These are phyloP conservation scores for Erpetoichthys calabaricus DNA, from an alignment of 2,797 vertebrate genomes.

Conservation along the genomic window DNA sequence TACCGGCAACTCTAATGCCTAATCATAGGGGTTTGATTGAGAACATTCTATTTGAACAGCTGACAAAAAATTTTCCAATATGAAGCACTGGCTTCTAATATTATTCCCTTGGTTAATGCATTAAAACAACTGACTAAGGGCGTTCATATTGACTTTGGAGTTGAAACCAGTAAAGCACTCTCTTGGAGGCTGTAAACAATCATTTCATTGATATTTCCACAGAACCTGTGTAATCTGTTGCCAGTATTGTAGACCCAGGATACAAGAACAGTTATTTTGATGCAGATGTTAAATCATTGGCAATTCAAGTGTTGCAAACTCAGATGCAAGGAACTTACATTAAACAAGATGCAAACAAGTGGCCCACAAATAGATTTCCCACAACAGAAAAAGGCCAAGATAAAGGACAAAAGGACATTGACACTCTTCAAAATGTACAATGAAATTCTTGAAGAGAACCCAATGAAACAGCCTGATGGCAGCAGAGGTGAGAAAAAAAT, in stretches of 20 bases:
- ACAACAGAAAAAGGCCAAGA: too few species aligned
- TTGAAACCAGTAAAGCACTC: conserved; percentile 16
- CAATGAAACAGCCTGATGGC: too few species aligned
- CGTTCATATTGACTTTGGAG: conserved; percentile 9
- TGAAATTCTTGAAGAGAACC: too few species aligned
- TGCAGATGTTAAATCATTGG: conserved; percentile 8
- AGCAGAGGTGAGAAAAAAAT: too few species aligned
- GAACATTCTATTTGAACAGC: conserved; percentile 15
- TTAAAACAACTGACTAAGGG: conserved; percentile 13
- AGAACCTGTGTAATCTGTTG: conserved; percentile 7
- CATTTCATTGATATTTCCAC: conserved; percentile 1
- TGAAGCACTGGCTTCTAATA: conserved; percentile 12
- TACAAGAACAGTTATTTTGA: conserved; percentile 7
- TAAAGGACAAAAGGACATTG: too few species aligned
- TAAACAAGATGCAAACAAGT: too few species aligned
- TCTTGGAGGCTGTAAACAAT: conserved; percentile 14
- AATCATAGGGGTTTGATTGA: conserved; percentile 13
- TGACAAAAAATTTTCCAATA: conserved; percentile 13
- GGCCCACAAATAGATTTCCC: too few species aligned
- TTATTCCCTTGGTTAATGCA: conserved; percentile 18
- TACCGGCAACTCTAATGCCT: neutral
- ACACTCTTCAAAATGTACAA: too few species aligned
- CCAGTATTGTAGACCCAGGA: conserved; percentile 6
- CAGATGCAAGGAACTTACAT: too few species aligned
- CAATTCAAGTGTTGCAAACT: too few species aligned